Evolutionary conservation across 2,113 vertebrate genomes (phyloP).

Genomic region (Alexandromys fortis): DNA sequence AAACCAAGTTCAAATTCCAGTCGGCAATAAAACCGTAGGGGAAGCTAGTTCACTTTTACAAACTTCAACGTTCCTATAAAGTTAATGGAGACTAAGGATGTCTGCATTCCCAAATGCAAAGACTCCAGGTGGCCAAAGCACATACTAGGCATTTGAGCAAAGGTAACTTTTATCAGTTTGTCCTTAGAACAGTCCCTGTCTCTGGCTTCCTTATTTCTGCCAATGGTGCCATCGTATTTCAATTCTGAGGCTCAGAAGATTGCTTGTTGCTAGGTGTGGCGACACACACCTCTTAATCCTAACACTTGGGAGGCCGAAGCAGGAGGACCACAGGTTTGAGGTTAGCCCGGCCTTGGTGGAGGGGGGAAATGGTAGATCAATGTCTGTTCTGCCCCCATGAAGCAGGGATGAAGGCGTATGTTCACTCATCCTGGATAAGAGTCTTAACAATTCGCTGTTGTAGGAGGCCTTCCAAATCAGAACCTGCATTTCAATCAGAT

Average conservation of each 20-base stretch:
- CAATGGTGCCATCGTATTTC: background rate
- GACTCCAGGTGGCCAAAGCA: background rate
- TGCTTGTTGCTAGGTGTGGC: background rate
- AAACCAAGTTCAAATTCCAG: background rate
- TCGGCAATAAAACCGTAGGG: background rate
- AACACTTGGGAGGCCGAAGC: background rate
- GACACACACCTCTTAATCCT: background rate
- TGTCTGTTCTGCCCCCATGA: background rate
- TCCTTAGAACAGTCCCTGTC: background rate
- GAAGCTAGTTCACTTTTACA: background rate
- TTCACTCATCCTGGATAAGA: background rate
- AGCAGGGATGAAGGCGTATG: background rate
- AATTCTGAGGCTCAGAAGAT: background rate
- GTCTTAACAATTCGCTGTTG: background rate
- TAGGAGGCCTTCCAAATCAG: background rate
- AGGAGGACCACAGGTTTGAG: background rate
- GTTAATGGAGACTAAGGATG: conserved; percentile 1
- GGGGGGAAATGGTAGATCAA: background rate
- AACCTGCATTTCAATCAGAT: background rate
- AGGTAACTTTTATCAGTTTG: background rate
- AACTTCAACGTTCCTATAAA: conserved; percentile 1
- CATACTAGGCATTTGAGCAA: background rate
- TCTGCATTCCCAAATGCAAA: background rate
- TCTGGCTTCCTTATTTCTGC: background rate
- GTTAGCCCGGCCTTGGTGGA: background rate